Evolutionary conservation across 2,888 invertebrate genomes (phyloP).

Genomic region (Blera fallax): DNA sequence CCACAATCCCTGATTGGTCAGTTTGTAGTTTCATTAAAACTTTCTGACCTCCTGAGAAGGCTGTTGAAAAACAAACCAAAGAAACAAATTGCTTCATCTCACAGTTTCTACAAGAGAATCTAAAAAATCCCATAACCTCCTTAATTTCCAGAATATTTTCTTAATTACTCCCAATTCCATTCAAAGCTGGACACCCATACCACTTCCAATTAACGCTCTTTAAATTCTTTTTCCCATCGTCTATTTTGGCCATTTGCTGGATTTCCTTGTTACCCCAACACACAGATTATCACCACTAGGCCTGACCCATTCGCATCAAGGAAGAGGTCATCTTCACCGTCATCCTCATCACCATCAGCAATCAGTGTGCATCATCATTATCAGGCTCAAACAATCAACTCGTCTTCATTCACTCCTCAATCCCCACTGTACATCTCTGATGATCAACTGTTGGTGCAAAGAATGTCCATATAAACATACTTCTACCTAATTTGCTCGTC

Average conservation of each 20-base stretch:
- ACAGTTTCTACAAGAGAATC: conserved; percentile 4
- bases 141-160: conserved; percentile 18
- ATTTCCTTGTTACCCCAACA: conserved; percentile 35
- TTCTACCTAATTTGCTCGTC: conserved; percentile 71
- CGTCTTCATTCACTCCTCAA: conserved; percentile 52
- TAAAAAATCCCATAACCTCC: conserved; percentile 18
- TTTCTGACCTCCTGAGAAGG: too few species aligned
- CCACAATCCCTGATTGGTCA: too few species aligned
- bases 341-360: conserved; percentile 23
- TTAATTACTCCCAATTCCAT: conserved; percentile 34
- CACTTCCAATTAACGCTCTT: conserved; percentile 55
- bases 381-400: conserved; percentile 61
- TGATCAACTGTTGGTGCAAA: conserved; percentile 53
- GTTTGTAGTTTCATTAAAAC: too few species aligned
- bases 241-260: conserved; percentile 44
- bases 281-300: conserved; percentile 25
- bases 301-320: conserved; percentile 49
- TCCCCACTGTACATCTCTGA: neutral
- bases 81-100: conserved; percentile 2
- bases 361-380: conserved; percentile 58
- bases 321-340: conserved; percentile 53
- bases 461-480: conserved; percentile 71
- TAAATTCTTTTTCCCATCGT: conserved; percentile 25
- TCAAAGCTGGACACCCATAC: conserved; percentile 21
- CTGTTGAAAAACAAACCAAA: neutral